A percentile compares a stretch with the other conserved stretches of the same genome.
These are phyloP conservation scores for Galbula dea DNA, from an alignment of 2,113 vertebrate species.

Conservation along the genomic window DNA sequence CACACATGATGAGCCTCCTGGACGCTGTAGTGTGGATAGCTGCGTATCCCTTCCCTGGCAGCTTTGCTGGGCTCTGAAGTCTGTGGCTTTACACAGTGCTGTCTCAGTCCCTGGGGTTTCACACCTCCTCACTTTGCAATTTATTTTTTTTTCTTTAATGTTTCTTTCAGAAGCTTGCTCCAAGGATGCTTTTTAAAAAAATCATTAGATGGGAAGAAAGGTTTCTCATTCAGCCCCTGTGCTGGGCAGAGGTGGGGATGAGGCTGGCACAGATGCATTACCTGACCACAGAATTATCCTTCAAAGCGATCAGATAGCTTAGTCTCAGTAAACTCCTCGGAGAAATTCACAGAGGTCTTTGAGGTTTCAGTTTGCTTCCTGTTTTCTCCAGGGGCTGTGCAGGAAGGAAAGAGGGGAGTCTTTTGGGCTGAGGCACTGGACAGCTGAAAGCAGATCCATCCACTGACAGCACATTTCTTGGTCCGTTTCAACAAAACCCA, in stretches of 20 bases:
- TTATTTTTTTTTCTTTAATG: neutral
- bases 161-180: neutral
- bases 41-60: neutral
- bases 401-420: neutral
- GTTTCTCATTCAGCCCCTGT: neutral
- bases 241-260: neutral
- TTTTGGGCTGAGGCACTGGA: neutral
- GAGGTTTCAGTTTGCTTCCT: neutral
- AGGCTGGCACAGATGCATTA: neutral
- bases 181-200: neutral
- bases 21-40: accelerated
- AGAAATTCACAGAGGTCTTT: neutral
- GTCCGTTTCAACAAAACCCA: neutral
- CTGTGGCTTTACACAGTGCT: neutral
- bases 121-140: neutral
- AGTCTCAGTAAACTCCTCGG: neutral
- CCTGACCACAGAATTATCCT: neutral
- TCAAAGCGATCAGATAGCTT: neutral
- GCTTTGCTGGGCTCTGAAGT: neutral
- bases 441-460: neutral
- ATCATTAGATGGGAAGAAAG: neutral
- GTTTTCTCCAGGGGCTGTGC: neutral
- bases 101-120: neutral
- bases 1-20: accelerated
- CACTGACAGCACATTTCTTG: neutral